Conservation (phyloP, 2,797 vertebrate genomes). For the Pangasius macronema region DNA sequence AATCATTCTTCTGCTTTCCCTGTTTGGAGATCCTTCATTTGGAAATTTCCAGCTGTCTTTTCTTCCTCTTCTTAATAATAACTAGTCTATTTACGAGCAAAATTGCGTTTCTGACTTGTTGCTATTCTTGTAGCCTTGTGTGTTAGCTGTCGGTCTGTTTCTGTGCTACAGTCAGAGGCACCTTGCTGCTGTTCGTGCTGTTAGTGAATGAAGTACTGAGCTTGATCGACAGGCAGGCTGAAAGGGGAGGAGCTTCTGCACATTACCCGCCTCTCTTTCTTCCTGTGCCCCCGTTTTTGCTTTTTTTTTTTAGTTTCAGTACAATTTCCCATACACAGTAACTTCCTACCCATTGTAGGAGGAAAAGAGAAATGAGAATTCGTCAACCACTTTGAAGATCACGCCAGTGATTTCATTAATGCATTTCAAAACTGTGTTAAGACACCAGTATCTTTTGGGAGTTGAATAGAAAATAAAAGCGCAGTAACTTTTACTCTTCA, state of each 20-base stretch:
- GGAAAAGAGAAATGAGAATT: background rate
- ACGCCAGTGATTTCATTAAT: background rate
- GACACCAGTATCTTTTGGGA: background rate
- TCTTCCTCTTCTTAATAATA: background rate
- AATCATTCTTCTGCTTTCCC: background rate
- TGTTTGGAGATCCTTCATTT: background rate
- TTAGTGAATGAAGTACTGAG: background rate
- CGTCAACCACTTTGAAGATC: background rate
- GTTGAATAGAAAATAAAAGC: background rate
- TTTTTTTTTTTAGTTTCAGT: background rate
- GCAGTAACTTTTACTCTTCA: background rate
- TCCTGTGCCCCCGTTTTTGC: background rate
- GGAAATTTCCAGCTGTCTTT: background rate
- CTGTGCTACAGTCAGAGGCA: background rate
- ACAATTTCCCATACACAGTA: background rate
- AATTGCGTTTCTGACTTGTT: background rate
- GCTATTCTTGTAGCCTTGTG: background rate
- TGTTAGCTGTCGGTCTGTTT: background rate
- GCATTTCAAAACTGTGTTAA: background rate
- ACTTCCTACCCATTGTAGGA: background rate
- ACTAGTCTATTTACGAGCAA: background rate
- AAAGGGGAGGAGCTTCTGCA: constrained; percentile 25
- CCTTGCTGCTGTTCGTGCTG: background rate
- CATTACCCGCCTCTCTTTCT: background rate
- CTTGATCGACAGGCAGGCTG: background rate